Base-by-base conservation (phyloP, 2,888 invertebrate species). In the Caradrina clavipalpis region DNA sequence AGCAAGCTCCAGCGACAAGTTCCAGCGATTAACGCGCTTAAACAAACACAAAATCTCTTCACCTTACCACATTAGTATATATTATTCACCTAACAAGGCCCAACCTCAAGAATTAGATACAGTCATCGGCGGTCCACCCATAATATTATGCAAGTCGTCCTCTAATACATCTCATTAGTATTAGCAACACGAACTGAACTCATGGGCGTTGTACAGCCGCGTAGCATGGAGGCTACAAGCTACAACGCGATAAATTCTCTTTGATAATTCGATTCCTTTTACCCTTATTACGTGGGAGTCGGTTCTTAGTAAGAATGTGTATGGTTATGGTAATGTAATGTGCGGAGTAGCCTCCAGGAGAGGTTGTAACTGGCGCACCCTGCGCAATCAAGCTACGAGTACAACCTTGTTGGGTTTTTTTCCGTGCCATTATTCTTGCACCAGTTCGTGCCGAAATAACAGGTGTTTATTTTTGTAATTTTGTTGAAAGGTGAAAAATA, bases 251-350 rank as follows among this genome's bases (percentile, higher is more conserved):
- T 75, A 79, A 69, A 79, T 69, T 50, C 35, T 50, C 56, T 61
- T 71, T 66, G n/a, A 39, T 56, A 56, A 56, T 56, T 66, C n/a
- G 47, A 55, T 66, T 56, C 55, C 42, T 53, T 61, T 78, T 67
- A 66, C 31, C 45, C 54, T 64, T 64, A 58, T 71, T 50, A 49
- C 54, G 39, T 71, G n/a, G 57, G 47, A 69, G 45, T 55, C 8
- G 39, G 45, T n/a, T 22, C 15, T 19, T 35, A n/a, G 56, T 54
- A 35, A 54, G 57, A 54, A 42, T 35, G 42, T 57, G 39, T 72
- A 47, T 1, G n/a, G 54, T 26, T 70, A 70, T 64, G 39, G 17
- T 65, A 70, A 70, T 73, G 13, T 50, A 7, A 49, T 35, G 47
- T 65, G 17, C 54, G 42, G 19, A 47, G 54, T 42, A 22, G 22